A percentile compares a stretch with the other conserved stretches of the same genome.
Evolutionary conservation across 64 coral and sea anemone genomes (phyloP).

Genomic region (Actinia tenebrosa): DNA sequence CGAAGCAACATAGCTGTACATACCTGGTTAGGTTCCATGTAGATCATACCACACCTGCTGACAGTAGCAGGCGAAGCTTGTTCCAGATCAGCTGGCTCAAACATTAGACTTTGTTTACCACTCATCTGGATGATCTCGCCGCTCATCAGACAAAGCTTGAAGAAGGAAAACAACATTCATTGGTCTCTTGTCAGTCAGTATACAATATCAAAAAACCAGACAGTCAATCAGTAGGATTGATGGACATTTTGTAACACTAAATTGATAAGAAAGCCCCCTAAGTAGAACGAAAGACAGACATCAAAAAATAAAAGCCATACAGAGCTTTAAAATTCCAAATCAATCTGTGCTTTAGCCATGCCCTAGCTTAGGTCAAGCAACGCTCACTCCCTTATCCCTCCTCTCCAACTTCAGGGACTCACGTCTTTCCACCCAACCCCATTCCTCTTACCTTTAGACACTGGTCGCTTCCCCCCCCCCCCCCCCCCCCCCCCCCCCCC

Average conservation of each 20-base stretch:
- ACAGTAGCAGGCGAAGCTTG: conserved; percentile 98
- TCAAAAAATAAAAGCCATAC: no score
- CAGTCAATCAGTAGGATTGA: not conserved
- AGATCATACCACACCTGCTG: conserved; percentile 98
- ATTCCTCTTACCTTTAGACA: not conserved
- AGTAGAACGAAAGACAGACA: no score
- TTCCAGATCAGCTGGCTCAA: conserved; percentile 94
- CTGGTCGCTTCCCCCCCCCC: no score
- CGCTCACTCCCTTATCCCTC: no score
- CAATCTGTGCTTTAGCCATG: no score
- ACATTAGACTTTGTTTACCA: conserved; percentile 96
- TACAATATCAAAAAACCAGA: not conserved
- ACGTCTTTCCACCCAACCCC: no score
- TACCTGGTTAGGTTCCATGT: conserved; percentile 93
- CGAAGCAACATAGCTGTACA: not conserved
- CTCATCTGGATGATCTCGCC: conserved; percentile 99
- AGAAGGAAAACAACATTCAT: not conserved
- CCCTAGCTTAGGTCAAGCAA: no score
- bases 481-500: no score
- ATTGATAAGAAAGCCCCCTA: not conserved
- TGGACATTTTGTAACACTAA: not conserved
- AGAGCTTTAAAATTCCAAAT: no score
- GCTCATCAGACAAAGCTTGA: conserved; percentile 95
- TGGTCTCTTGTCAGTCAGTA: not conserved
- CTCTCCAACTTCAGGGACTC: no score